Base-by-base conservation (phyloP, 35 echinoderm and acorn worm species). In the Amphiura filiformis region DNA sequence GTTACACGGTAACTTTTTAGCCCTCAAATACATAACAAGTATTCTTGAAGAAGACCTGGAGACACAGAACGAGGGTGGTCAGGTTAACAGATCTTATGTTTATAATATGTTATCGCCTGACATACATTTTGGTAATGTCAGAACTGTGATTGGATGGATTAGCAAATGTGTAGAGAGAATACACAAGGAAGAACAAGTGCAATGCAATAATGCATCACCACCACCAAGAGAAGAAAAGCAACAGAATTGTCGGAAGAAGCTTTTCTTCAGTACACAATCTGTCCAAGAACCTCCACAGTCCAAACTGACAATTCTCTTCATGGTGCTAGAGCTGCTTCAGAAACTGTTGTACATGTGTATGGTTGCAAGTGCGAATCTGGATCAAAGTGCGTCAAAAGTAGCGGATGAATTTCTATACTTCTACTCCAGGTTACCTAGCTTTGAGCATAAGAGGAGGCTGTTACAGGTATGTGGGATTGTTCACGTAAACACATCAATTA, bases 401-500 rank as follows among this genome's bases (percentile, higher is more conserved):
- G 83, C 83, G 15, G 83, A 85, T 7, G 83, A 85, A 34, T 85
- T 85, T 36, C 14, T 65, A 3, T 85, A 85, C 57, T 61, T 32
- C 1, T 70, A 65, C 64, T 35, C 36, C 0, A 65, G 64, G 49
- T 36, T 85, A 37, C 83, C 83, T 35, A 70, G 83, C 23, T 65
- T 33, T 56, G n/a, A 70, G 9, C 49, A 32, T 14, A 85, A 61
- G 34, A 85, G 64, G 44, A 30, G 35, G 34, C 31, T 56, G 11
- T 56, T 85, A 4, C 83, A 85, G 64, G 83, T 85, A 85, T 34
- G 83, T 78, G n/a, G n/a, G n/a, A n/a, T n/a, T n/a, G n/a, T n/a
- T n/a, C n/a, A n/a, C n/a, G n/a, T n/a, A n/a, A n/a, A n/a, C n/a
- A n/a, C n/a, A n/a, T n/a, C n/a, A n/a, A n/a, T n/a, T n/a, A n/a